Evolutionary conservation across 1,140 invertebrate species (phyloP), one percentile per base, ranked within the genome.

Genomic region (Drosophila gunungcola): DNA sequence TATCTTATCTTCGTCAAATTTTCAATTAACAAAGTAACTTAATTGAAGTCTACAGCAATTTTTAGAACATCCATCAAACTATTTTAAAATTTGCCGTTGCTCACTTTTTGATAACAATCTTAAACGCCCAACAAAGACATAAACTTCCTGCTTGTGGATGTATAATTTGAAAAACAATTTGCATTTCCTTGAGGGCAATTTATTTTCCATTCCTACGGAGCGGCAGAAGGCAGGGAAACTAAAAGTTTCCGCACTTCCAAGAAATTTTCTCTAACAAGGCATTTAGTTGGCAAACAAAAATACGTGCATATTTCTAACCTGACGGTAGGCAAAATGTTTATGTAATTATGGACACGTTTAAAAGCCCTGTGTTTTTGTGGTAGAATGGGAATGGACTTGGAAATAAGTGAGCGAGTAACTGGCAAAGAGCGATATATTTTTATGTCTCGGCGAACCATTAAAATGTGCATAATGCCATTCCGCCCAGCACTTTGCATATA

Each of bases 401-500:
- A 32, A 13, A 69, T 41, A 46, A 69, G 65, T 25, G 64, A 69
- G 65, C 49, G 64, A 60, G 61, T 46, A 73, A 74, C 64, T 65
- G 49, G 75, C 63, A 62, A 56, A 45, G 32, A 70, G 62, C 60
- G 58, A 70, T 41, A 76, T 78, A 67, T 78, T 80, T 49, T 63
- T 76, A 70, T 72, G 63, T 48, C 65, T 55, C 39, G 45, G 41
- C 43, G 29, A 74, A 11, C 74, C 64, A 81, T 86, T 86, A 85
- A 79, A 75, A 53, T 56, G 73, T 77, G 25, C 73, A 78, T 85
- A 85, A 77, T 68, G 53, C 61, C 65, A 75, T 75, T 74, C 63
- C 48, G 52, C 45, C 39, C 58, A 57, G 62, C 56, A 65, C 51
- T 77, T 73, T 69, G 65, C 53, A 73, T 83, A 73, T 62, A 82